Evolutionary conservation across 1,140 invertebrate genomes (phyloP), one percentile per base, ranked within the genome.

Genomic region (Ditylenchus dipsaci): DNA sequence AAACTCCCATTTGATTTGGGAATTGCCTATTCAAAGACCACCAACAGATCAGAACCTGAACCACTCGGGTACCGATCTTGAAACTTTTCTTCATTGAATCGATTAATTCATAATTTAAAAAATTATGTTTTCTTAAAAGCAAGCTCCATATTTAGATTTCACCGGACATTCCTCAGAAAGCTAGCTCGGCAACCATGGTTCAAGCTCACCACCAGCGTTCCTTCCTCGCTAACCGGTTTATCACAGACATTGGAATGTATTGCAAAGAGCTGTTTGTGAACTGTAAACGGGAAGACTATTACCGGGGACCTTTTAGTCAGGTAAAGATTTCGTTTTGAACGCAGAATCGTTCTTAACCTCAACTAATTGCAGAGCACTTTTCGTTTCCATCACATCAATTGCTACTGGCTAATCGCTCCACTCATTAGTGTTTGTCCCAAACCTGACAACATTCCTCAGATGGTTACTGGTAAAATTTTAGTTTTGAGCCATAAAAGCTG

Each of bases 341-440:
- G 49, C n/a, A 53, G 15, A 53, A 19, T 17, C 15, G 15, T 26
- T 21, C 3, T 53, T 3, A 53, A 5, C 45, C 19, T 61, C 27
- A 27, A 61, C n/a, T 27, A 27, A 5, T 26, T 43, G 19, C 19
- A 33, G 27, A 29, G 64, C 9, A 49, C 30, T 19, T 74, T 74
- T 30, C 74, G 68, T 30, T 60, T 81, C 23, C 42, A 57, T 7
- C 69, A 68, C 5, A 63, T 77, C 3, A 80, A 80, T 33, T 80
- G 78, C 30, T 71, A 74, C 62, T 77, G 76, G 76, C 78, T 81
- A 45, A 47, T 77, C 13, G 69, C 78, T 11, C 77, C 78, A 27
- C 60, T 77, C 38, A 66, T 75, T n/a, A 38, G 57, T 17, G 66
- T 42, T 15, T 79, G 77, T 30, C 77, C 73, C 38, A 58, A 68